Evolutionary conservation across 2,888 invertebrate species (phyloP).

Genomic region (Periphyllus acericola): DNA sequence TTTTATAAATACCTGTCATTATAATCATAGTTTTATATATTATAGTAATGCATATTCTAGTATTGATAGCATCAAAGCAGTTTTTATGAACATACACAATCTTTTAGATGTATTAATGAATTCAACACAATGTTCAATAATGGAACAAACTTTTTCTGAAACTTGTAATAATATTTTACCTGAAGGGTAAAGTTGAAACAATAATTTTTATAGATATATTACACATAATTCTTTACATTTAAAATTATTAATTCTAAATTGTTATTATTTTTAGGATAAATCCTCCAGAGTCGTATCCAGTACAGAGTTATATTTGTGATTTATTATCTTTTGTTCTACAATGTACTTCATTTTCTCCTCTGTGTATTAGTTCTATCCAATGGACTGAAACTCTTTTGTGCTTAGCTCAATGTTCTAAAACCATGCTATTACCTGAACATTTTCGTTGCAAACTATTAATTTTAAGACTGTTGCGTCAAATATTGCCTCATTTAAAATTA

Average conservation of each 20-base stretch:
- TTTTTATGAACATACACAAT: conserved; percentile 54
- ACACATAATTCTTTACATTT: neutral
- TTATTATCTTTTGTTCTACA: conserved; percentile 58
- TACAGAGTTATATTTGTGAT: conserved; percentile 58
- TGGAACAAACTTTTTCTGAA: conserved; percentile 56
- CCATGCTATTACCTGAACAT: conserved; percentile 43
- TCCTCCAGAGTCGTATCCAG: conserved; percentile 44
- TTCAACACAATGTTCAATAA: conserved; percentile 44
- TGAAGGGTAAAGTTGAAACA: conserved; percentile 47
- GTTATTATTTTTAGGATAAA: conserved; percentile 27
- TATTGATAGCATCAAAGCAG: conserved; percentile 41
- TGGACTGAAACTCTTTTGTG: conserved; percentile 53
- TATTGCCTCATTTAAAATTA: conserved; percentile 35
- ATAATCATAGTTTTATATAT: neutral
- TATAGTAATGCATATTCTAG: conserved; percentile 46
- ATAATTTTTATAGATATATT: neutral
- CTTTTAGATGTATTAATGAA: conserved; percentile 46
- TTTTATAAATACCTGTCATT: too few species aligned
- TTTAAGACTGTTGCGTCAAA: conserved; percentile 53
- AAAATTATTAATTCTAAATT: neutral
- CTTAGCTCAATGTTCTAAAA: conserved; percentile 48
- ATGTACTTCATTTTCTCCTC: conserved; percentile 58
- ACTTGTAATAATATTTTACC: conserved; percentile 15
- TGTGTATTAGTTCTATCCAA: conserved; percentile 49
- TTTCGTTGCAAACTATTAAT: conserved; percentile 53